Base-by-base conservation (phyloP, 2,797 vertebrate genomes). In the Menidia menidia region DNA sequence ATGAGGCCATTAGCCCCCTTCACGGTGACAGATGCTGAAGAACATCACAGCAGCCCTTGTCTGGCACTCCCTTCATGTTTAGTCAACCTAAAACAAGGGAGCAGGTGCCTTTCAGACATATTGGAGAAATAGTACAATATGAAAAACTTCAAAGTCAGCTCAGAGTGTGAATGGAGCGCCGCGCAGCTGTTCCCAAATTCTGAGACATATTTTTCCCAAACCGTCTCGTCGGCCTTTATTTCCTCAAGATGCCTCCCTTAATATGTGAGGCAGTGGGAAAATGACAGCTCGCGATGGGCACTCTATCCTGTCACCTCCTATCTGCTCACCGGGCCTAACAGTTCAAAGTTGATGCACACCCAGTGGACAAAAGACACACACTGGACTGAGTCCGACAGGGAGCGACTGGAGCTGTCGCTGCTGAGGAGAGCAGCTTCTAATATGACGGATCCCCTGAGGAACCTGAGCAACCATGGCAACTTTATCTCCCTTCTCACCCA, bases 341-440 rank as follows among this genome's bases (percentile, higher is more conserved):
- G 84, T 60, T 67, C 79, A 89, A 89, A 86, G 90, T 87, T 89
- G 83, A 87, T 76, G 85, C 86, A 74, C 65, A 70, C 67, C 85
- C 83, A 75, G 78, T 43, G 0, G 60, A 82, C 72, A 72, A 75
- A 64, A 14, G 57, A 39, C 56, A 8, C 70, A 65, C 25, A 10
- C 25, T 25, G 62, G 14, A 41, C 47, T 2, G 2, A 48, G 15
- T 32, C 60, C 71, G 85, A 82, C 74, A 61, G 64, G 48, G 30
- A 83, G 50, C 41, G 35, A 62, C 45, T 48, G 60, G 4, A 44
- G 42, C 73, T 80, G 80, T 71, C 82, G 54, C 66, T 11, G 60
- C 71, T 5, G 31, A 44, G 67, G 65, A 71, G 73, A 64, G 35
- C 61, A 56, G 30, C 64, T 69, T 66, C 70, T 71, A 50, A 70